phyloP scores from a whole-genome alignment of 2,113 vertebrate genomes.

The Rallus limicola region DNA sequence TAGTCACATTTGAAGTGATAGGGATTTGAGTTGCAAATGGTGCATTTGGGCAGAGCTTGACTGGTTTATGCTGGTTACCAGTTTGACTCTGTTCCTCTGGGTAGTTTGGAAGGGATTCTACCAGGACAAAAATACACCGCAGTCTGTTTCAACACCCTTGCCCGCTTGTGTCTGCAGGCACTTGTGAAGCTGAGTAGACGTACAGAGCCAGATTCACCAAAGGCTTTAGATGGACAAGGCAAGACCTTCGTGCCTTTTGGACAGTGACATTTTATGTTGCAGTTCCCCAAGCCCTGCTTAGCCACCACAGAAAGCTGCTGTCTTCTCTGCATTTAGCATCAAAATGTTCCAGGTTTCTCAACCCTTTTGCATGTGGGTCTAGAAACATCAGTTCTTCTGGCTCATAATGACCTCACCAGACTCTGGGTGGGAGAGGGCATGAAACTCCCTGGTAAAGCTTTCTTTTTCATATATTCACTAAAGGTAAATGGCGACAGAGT shows the following conservation, averaged over 20 bases:
- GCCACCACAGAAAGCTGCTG: neutral
- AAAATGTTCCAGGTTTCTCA: neutral
- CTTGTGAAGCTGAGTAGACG: neutral
- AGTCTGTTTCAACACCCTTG: neutral
- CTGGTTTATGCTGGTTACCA: neutral
- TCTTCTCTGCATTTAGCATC: neutral
- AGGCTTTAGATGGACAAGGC: neutral
- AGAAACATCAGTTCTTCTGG: neutral
- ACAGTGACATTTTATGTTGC: rapidly evolving
- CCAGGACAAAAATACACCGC: neutral
- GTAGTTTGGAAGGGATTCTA: neutral
- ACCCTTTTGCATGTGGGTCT: neutral
- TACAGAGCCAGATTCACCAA: neutral
- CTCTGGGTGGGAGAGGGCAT: neutral
- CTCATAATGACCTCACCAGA: neutral
- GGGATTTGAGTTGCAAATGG: neutral
- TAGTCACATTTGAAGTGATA: neutral
- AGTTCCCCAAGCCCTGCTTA: neutral
- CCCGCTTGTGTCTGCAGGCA: neutral
- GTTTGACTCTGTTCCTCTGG: neutral
- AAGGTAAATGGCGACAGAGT: neutral
- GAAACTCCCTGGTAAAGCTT: neutral
- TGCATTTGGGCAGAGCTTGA: neutral
- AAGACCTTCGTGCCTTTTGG: neutral
- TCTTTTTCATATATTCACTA: neutral